Percentiles rank a stretch among this genome's conserved stretches.
Evolutionary conservation across 2,113 vertebrate species (phyloP).

Genomic region (Vulpes lagopus): DNA sequence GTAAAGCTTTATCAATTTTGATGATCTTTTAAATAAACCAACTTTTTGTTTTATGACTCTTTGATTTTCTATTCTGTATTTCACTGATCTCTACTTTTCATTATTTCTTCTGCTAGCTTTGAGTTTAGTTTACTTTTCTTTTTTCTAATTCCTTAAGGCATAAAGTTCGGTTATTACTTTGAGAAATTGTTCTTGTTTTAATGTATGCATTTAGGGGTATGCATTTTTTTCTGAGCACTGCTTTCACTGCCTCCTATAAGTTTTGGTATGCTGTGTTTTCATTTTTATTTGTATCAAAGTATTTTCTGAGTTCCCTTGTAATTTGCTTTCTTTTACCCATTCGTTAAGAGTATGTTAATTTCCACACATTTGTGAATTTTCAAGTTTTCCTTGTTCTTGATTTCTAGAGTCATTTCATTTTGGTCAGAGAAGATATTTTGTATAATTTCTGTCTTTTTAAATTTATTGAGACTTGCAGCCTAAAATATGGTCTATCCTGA

Average conservation of each 20-base stretch:
- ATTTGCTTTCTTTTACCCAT: neutral
- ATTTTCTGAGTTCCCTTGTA: conserved; percentile 25
- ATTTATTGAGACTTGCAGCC: neutral
- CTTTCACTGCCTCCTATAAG: neutral
- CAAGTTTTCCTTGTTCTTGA: neutral
- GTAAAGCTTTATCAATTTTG: neutral
- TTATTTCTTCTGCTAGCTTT: neutral
- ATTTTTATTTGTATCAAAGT: conserved; percentile 44
- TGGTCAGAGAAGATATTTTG: neutral
- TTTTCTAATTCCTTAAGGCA: neutral
- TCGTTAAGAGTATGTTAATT: conserved; percentile 16
- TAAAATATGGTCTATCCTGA: neutral
- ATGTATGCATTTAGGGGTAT: neutral
- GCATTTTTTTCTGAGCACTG: neutral
- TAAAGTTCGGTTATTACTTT: conserved; percentile 14
- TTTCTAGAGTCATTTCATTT: neutral
- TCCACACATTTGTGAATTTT: conserved; percentile 12
- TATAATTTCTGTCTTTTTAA: neutral
- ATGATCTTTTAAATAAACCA: conserved; percentile 2
- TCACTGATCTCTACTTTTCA: neutral
- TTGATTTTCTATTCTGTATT: neutral
- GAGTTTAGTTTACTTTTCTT: neutral
- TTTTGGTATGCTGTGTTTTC: neutral
- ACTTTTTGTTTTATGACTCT: conserved; percentile 38
- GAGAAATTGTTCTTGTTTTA: neutral